Conservation (phyloP, 2,888 invertebrate species). For the Gymnosoma rotundatum region DNA sequence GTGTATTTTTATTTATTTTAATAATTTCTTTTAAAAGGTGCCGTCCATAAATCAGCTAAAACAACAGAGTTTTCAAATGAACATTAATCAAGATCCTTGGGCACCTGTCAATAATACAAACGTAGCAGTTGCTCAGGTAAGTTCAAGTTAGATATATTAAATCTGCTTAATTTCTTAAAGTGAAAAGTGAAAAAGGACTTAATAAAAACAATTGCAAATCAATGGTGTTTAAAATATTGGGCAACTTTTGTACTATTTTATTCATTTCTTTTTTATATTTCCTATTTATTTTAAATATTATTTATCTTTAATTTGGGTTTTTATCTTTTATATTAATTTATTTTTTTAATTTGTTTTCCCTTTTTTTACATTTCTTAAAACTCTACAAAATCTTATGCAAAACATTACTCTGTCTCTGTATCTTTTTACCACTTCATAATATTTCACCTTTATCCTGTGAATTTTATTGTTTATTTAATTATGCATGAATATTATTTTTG, state of each 20-base stretch:
- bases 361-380: slow-evolving; percentile 40
- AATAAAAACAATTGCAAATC: neutral
- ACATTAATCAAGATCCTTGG: slow-evolving; percentile 82
- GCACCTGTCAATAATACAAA: slow-evolving; percentile 79
- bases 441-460: slow-evolving; percentile 4
- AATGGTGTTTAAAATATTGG: slow-evolving; percentile 47
- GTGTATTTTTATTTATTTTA: neutral
- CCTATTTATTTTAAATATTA: slow-evolving; percentile 43
- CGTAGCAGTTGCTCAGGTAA: slow-evolving; percentile 80
- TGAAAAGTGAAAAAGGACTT: neutral
- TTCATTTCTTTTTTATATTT: slow-evolving; percentile 31
- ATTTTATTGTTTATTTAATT: slow-evolving; percentile 33
- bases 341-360: slow-evolving; percentile 54
- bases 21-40: slow-evolving; percentile 75
- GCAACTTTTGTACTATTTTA: slow-evolving; percentile 22
- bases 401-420: slow-evolving; percentile 19
- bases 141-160: slow-evolving; percentile 56
- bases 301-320: slow-evolving; percentile 29
- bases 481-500: slow-evolving; percentile 34
- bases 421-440: slow-evolving; percentile 29
- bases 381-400: slow-evolving; percentile 45
- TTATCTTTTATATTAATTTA: slow-evolving; percentile 53
- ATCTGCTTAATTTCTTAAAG: neutral
- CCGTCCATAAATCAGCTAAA: slow-evolving; percentile 83
- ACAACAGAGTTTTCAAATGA: slow-evolving; percentile 82